Percentiles rank a stretch among this genome's conserved stretches.
These are phyloP conservation scores for Lytechinus variegatus DNA, from an alignment of 35 echinoderm and acorn worm species.

Conservation along the genomic window DNA sequence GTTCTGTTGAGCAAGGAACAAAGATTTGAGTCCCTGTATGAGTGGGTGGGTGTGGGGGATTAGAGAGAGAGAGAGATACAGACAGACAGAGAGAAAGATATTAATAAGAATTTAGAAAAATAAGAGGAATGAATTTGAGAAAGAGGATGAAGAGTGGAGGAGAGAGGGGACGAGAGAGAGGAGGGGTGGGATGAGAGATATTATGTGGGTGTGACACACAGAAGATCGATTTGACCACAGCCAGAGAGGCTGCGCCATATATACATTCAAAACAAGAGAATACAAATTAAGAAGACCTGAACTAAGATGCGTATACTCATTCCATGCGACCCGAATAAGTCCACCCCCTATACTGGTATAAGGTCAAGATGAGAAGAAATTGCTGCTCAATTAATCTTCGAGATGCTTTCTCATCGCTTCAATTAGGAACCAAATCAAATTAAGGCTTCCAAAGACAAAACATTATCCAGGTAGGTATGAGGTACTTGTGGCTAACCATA, in stretches of 20 bases:
- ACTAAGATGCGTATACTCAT: neutral
- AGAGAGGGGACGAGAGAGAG: neutral
- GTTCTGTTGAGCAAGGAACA: too few relatives aligned
- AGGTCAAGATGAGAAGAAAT: neutral
- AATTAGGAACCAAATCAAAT: neutral
- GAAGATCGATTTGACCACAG: neutral
- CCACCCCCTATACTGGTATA: neutral
- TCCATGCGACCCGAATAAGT: neutral
- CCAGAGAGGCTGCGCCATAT: neutral
- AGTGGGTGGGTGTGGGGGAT: neutral
- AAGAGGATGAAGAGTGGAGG: neutral
- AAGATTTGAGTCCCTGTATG: neutral
- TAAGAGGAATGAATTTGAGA: too few relatives aligned
- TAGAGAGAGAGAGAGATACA: neutral
- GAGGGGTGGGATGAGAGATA: too few relatives aligned
- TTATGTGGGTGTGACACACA: neutral
- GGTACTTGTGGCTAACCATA: neutral
- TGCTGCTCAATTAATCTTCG: neutral
- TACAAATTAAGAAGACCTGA: neutral
- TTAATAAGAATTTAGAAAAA: neutral
- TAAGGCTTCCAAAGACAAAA: neutral
- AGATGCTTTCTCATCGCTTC: neutral
- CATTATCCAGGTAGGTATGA: neutral
- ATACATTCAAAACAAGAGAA: neutral
- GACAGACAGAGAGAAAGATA: neutral